Evolutionary conservation across 2,797 vertebrate species (phyloP).

Genomic region (Oreortyx pictus): DNA sequence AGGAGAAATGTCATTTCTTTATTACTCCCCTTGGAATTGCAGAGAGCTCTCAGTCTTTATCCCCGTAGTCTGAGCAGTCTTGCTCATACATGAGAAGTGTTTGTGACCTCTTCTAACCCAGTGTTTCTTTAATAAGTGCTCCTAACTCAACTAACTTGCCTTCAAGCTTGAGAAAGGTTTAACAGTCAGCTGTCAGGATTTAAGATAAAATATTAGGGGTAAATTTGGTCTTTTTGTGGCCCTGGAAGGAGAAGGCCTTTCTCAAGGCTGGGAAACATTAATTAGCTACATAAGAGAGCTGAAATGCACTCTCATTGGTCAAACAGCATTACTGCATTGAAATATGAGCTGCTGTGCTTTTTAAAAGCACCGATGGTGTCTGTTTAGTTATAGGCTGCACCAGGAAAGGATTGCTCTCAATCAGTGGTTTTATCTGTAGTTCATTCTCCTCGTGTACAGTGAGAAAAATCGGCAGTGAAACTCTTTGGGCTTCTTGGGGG

Average conservation of each 20-base stretch:
- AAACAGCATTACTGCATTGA: neutral
- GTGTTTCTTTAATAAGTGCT: neutral
- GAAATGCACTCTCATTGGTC: neutral
- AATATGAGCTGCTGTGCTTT: neutral
- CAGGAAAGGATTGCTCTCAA: neutral
- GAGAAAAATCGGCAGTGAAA: neutral
- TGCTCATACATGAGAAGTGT: neutral
- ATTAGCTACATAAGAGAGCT: neutral
- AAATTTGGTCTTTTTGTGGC: neutral
- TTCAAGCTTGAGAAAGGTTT: neutral
- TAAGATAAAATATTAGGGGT: neutral
- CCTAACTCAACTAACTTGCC: neutral
- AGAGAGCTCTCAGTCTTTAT: neutral
- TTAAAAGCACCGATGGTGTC: neutral
- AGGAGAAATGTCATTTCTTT: neutral
- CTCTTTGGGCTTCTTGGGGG: neutral
- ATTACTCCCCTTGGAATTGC: neutral
- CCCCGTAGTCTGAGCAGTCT: neutral
- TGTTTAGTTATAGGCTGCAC: neutral
- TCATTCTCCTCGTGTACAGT: neutral
- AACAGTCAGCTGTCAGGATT: neutral
- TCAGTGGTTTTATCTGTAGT: conserved; percentile 13
- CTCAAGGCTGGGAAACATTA: neutral
- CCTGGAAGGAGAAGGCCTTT: neutral
- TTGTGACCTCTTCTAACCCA: neutral